Evolutionary conservation across 2,888 invertebrate genomes (phyloP), one percentile per base, ranked within the genome.

Genomic region (Acronicta aceris): DNA sequence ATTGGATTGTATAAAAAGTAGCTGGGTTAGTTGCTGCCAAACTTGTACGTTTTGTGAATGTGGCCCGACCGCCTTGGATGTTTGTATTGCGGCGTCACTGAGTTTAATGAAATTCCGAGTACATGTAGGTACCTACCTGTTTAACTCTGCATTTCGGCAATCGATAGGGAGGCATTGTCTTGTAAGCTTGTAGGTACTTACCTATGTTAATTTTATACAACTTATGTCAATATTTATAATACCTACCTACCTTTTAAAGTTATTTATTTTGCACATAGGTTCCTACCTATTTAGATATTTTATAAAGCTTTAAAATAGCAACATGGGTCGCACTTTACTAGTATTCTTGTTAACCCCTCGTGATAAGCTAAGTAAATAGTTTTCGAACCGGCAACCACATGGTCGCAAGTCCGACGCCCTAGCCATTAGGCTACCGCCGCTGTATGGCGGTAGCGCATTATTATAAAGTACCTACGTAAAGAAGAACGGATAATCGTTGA

Each of bases 51-150:
- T 80, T 73, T 59, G 79, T 78, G 59, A 81, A 81, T 79, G 80
- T 76, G 69, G 74, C 74, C 65, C 47, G 58, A 69, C 66, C 62
- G 61, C 78, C 66, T 73, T 59, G 59, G 64, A 60, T 77, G 80
- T 82, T 83, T 84, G 81, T 73, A 68, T 72, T 83, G 71, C 71
- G 74, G 71, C 69, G 71, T 75, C 76, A 70, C 75, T 54, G 74
- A 79, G 79, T 77, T 83, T 83, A 85, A 85, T 84, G 79, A 82
- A 84, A 84, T 82, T 82, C 79, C 71, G 59, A 79, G 72, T 33
- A 30, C 21, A 2, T n/a, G n/a, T n/a, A n/a, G n/a, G n/a, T 21
- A 21, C 21, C 21, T 21, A 21, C 21, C 21, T 21, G 78, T 77
- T 78, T 81, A 74, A 74, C 75, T 71, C 75, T 71, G 66, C 68